Evolutionary conservation across 2,888 invertebrate species (phyloP).

Genomic region (Hanleya hanleyi): DNA sequence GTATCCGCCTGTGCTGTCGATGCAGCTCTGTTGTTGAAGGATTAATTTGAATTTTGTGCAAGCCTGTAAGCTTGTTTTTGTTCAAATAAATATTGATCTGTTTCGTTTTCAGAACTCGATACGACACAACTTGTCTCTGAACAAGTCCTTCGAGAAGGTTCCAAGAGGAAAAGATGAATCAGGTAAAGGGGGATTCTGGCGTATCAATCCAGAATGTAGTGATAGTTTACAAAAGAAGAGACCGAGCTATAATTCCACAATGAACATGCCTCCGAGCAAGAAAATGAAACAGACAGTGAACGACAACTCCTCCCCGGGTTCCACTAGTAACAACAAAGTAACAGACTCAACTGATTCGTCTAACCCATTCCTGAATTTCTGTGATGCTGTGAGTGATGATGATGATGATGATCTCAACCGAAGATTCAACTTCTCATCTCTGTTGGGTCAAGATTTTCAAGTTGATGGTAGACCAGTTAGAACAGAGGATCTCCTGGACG

Average conservation of each 20-base stretch:
- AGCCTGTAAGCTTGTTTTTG: no score
- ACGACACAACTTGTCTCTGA: constrained; percentile 91
- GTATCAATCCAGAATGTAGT: constrained; percentile 81
- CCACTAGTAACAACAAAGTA: not conserved
- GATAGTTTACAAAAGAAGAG: constrained; percentile 78
- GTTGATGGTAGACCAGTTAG: constrained; percentile 67
- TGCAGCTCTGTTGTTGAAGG: no score
- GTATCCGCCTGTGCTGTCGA: no score
- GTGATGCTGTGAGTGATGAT: constrained; percentile 27
- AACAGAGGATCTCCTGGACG: constrained; percentile 67
- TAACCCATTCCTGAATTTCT: constrained; percentile 1
- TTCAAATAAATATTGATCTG: constrained; percentile 6
- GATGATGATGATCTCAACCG: constrained; percentile 52
- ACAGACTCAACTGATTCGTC: no score
- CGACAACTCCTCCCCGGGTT: constrained; percentile 40
- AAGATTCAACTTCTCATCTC: constrained; percentile 70
- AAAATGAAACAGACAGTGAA: constrained; percentile 52
- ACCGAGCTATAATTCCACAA: constrained; percentile 27
- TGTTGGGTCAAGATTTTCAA: constrained; percentile 70
- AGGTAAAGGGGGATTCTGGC: constrained; percentile 92
- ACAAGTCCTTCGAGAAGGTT: constrained; percentile 93
- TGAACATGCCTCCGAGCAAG: constrained; percentile 17
- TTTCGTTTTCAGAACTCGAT: constrained; percentile 87
- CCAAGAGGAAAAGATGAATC: constrained; percentile 80
- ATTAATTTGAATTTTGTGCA: no score